phyloP scores from a whole-genome alignment of 2,113 vertebrate species.

The Leuciscus idus region DNA sequence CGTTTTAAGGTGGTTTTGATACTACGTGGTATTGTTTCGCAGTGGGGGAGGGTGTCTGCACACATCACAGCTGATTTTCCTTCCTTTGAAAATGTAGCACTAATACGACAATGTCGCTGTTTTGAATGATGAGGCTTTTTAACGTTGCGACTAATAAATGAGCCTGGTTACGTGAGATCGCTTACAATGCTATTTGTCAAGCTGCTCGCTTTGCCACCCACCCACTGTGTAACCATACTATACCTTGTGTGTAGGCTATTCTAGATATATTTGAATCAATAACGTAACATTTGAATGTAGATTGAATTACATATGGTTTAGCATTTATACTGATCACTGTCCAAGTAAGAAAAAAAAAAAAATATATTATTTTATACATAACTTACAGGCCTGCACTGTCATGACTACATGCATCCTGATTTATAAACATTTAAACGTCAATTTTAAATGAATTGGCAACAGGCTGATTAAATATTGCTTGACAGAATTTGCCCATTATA shows the following conservation, averaged over 20 bases:
- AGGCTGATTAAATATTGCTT: not conserved
- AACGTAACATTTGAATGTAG: not conserved
- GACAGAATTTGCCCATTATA: not conserved
- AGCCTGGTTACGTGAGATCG: constrained; percentile 14
- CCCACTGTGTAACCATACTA: not conserved
- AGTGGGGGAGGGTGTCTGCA: constrained; percentile 73
- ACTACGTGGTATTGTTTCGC: constrained; percentile 73
- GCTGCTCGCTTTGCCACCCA: not conserved
- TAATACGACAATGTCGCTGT: not conserved
- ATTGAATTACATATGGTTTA: not conserved
- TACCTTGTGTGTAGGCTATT: not conserved
- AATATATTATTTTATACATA: not conserved
- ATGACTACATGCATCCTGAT: not conserved
- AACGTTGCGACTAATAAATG: constrained; percentile 12
- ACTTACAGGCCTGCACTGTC: not conserved
- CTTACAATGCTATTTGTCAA: constrained; percentile 40
- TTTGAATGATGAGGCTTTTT: not conserved
- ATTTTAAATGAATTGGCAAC: not conserved
- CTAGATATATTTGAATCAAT: not conserved
- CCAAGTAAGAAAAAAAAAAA: not conserved
- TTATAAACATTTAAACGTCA: not conserved
- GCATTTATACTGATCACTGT: not conserved
- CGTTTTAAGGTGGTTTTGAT: constrained; percentile 59
- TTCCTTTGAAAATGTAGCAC: constrained; percentile 14
- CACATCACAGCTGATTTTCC: constrained; percentile 53